Evolutionary conservation across 2,888 invertebrate genomes (phyloP).

Genomic region (Augochlorella aurata): DNA sequence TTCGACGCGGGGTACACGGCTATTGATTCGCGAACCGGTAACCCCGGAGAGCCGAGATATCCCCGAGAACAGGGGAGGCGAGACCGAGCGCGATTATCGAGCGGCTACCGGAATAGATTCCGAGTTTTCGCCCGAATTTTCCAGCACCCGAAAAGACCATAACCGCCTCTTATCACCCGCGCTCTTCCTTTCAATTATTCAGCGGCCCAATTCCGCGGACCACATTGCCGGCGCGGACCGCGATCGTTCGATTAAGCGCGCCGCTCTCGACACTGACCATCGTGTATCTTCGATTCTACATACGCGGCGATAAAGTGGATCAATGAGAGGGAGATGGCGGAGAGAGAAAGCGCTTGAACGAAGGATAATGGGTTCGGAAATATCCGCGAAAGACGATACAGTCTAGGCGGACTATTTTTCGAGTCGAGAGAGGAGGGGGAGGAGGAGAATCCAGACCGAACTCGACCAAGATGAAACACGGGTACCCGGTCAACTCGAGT

Average conservation of each 20-base stretch:
- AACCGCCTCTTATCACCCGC: neutral
- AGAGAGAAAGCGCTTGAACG: neutral
- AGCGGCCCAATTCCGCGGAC: neutral
- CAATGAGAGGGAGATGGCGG: neutral
- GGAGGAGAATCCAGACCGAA: neutral
- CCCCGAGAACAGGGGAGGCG: neutral
- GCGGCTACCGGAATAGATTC: neutral
- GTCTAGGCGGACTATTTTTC: neutral
- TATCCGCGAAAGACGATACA: neutral
- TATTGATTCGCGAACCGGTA: conserved; percentile 9
- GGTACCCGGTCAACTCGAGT: conserved; percentile 1
- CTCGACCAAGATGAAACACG: neutral
- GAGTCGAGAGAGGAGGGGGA: neutral
- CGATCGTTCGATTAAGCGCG: conserved; percentile 4
- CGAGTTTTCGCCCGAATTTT: neutral
- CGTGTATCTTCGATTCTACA: neutral
- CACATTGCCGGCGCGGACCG: neutral
- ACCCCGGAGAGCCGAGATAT: neutral
- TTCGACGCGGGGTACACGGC: conserved; percentile 23
- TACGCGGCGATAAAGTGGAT: no score
- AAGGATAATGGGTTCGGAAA: neutral
- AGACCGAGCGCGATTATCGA: neutral
- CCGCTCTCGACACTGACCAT: neutral
- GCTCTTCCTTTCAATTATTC: neutral
- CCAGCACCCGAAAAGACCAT: neutral